phyloP scores from a whole-genome alignment of 2,113 vertebrate species.

The Aspidoscelis tigris region DNA sequence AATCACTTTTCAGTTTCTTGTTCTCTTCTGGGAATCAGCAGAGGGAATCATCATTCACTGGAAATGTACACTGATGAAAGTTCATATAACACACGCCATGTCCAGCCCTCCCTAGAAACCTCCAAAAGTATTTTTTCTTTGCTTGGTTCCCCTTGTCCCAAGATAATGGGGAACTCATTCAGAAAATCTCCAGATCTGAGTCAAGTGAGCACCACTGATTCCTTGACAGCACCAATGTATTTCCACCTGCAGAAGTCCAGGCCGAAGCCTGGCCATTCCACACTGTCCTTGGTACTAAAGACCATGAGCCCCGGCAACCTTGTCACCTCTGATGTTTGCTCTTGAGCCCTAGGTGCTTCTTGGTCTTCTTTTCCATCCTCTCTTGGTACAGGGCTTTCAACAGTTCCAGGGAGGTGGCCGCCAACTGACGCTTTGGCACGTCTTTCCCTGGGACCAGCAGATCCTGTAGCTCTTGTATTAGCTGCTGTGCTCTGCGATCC shows the following conservation, averaged over 20 bases:
- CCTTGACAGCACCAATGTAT: background rate
- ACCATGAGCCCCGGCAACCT: background rate
- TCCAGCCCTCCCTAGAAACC: background rate
- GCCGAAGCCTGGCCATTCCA: background rate
- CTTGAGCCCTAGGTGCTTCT: background rate
- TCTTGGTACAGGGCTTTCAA: conserved; percentile 40
- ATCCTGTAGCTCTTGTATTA: conserved; percentile 27
- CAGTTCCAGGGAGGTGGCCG: conserved; percentile 18
- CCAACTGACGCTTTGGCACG: conserved; percentile 7
- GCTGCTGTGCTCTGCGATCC: conserved; percentile 35
- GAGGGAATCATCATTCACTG: conserved; percentile 6
- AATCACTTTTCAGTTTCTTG: conserved; percentile 6
- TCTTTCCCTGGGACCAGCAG: conserved; percentile 16
- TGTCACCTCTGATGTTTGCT: background rate
- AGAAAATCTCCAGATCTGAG: background rate
- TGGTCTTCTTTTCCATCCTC: background rate
- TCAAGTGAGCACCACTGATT: fast-evolving
- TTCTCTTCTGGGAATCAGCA: background rate
- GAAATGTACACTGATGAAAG: background rate
- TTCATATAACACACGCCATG: background rate
- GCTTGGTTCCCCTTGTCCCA: background rate
- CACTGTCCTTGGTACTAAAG: background rate
- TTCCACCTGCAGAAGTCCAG: fast-evolving
- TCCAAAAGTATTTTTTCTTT: conserved; percentile 25
- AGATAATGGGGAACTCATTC: background rate